Percentiles rank a stretch among this genome's conserved stretches.
Evolutionary conservation across 1,140 invertebrate genomes (phyloP).

Genomic region (Olivierus martensii): DNA sequence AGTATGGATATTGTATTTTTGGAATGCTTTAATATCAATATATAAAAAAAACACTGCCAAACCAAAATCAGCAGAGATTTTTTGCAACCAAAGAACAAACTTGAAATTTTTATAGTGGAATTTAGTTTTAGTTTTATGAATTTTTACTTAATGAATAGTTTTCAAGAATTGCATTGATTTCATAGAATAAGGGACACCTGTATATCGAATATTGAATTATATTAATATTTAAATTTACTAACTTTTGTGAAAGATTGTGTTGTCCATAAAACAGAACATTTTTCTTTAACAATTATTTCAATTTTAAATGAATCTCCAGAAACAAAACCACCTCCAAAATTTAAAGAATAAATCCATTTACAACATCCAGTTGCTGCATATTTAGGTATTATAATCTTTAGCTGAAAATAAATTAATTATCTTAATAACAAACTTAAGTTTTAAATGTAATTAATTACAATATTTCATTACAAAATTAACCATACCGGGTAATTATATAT

Average conservation of each 20-base stretch:
- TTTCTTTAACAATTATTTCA: neutral
- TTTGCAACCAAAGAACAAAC: no score
- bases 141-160: no score
- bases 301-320: constrained; percentile 6
- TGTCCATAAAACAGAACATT: constrained; percentile 4
- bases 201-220: neutral
- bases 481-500: constrained; percentile 12
- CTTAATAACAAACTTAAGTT: neutral
- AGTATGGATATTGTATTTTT: no score
- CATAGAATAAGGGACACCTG: no score
- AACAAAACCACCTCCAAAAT: constrained; percentile 13
- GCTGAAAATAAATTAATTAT: neutral
- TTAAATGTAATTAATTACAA: no score
- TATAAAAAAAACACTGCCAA: no score
- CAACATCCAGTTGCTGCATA: constrained; percentile 2
- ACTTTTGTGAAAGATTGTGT: constrained; percentile 12
- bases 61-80: no score
- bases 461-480: neutral
- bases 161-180: no score
- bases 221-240: neutral
- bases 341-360: constrained; percentile 10
- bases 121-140: no score
- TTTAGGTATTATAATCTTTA: constrained; percentile 10
- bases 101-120: no score
- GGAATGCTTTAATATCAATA: no score